Evolutionary conservation across 37 sponge, comb jelly and placozoan genomes (phyloP).

Genomic region (Aplysina aerophoba): DNA sequence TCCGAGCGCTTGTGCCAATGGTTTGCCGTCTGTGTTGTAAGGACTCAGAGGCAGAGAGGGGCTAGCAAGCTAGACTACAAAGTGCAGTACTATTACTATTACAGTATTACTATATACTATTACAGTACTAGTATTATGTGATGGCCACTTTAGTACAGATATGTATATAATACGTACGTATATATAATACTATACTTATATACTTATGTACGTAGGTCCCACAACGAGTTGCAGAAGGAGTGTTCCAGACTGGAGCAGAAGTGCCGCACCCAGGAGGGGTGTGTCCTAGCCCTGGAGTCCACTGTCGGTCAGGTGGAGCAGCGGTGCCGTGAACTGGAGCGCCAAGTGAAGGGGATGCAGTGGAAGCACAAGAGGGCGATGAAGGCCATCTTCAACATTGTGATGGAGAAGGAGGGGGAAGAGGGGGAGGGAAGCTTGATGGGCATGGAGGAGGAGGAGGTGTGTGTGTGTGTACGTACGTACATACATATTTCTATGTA

Average conservation of each 20-base stretch:
- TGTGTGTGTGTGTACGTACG: too few species aligned
- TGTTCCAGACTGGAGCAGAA: background rate
- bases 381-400: constrained; percentile 4
- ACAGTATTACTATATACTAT: too few species aligned
- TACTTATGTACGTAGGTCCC: too few species aligned
- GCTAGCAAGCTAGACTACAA: too few species aligned
- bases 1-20: background rate
- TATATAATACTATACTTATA: too few species aligned
- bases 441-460: background rate
- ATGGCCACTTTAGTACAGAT: too few species aligned
- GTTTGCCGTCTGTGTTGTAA: background rate
- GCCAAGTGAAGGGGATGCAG: background rate
- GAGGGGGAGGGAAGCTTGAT: constrained; percentile 1
- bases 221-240: constrained; percentile 14
- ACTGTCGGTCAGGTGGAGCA: background rate
- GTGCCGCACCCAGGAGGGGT: background rate
- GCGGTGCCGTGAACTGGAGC: background rate
- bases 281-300: background rate
- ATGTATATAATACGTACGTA: too few species aligned
- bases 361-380: background rate
- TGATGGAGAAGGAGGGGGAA: background rate
- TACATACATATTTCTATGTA: too few species aligned
- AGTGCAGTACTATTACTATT: too few species aligned
- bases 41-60: too few species aligned
- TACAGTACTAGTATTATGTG: too few species aligned